Evolutionary conservation across 30 jellyfish, hydroid and myxozoan genomes (phyloP).

Genomic region (Turritopsis dohrnii): DNA sequence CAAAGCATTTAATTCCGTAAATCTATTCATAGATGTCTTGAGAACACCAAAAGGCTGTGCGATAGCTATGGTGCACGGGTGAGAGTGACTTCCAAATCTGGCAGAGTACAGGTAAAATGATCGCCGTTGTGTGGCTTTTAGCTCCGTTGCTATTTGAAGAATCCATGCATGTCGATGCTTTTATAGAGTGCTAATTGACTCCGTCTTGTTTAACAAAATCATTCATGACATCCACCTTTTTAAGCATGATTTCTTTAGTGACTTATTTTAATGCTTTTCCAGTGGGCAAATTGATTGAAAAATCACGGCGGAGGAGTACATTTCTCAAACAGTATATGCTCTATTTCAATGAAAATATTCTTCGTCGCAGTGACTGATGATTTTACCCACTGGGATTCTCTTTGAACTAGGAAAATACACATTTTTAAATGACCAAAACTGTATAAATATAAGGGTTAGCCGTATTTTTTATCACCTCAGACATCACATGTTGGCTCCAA

Average conservation of each 20-base stretch:
- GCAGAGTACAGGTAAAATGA: constrained; percentile 60
- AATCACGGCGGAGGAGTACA: no score
- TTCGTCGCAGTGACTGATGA: no score
- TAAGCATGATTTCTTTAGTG: no score
- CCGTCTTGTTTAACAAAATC: background rate
- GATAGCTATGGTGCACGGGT: constrained; percentile 97
- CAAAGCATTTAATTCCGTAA: background rate
- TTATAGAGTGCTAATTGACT: background rate
- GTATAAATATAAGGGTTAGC: no score
- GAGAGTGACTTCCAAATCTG: constrained; percentile 49
- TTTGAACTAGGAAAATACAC: no score
- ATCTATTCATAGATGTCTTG: constrained; percentile 47
- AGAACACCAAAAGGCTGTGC: constrained; percentile 50
- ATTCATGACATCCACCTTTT: background rate
- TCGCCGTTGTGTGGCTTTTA: background rate
- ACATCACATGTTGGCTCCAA: constrained; percentile 20
- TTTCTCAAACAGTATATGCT: no score
- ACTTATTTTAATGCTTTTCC: no score
- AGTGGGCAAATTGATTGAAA: no score
- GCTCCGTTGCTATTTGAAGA: background rate
- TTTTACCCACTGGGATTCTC: no score
- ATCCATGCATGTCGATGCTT: no score
- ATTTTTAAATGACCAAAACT: no score
- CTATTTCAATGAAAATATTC: no score
- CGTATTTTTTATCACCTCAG: background rate